Conservation (phyloP, 37 sponge, comb jelly and placozoan genomes). For the Theonella swinhoei region DNA sequence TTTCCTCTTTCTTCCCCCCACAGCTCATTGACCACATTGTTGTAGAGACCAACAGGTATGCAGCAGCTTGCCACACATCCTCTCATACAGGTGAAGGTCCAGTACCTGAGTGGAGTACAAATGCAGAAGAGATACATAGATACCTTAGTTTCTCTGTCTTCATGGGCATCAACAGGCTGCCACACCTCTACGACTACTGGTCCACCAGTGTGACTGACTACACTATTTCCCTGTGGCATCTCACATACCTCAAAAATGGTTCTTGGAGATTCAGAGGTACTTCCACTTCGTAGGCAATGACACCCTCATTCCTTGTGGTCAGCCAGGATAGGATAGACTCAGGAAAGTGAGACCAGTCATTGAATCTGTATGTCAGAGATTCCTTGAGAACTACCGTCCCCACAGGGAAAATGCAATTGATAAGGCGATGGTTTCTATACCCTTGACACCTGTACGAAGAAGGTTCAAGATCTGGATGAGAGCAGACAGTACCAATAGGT, state of each 20-base stretch:
- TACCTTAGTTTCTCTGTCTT: constrained; percentile 5
- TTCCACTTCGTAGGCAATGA: constrained; percentile 27
- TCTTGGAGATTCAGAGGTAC: constrained; percentile 17
- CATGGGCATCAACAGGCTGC: constrained; percentile 23
- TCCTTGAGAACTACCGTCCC: background rate
- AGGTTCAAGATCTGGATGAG: constrained; percentile 34
- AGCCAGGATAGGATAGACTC: constrained; percentile 25
- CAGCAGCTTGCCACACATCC: background rate
- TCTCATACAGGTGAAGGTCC: background rate
- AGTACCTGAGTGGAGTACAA: background rate
- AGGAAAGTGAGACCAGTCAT: constrained; percentile 18
- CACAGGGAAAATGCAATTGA: constrained; percentile 25
- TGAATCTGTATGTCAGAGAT: background rate
- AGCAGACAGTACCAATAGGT: constrained; percentile 35
- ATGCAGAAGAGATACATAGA: background rate
- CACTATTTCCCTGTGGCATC: constrained; percentile 21
- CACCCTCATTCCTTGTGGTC: constrained; percentile 11
- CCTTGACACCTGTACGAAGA: constrained; percentile 23
- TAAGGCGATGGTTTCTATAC: constrained; percentile 36
- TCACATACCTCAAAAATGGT: constrained; percentile 19
- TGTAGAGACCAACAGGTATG: constrained; percentile 12
- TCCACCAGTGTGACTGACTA: background rate
- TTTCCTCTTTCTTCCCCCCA: constrained; percentile 2
- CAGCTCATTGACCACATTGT: background rate
- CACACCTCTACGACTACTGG: constrained; percentile 17